Evolutionary conservation across 2,113 vertebrate species (phyloP), one percentile per base, ranked within the genome.

Genomic region (Ranitomeya imitator): DNA sequence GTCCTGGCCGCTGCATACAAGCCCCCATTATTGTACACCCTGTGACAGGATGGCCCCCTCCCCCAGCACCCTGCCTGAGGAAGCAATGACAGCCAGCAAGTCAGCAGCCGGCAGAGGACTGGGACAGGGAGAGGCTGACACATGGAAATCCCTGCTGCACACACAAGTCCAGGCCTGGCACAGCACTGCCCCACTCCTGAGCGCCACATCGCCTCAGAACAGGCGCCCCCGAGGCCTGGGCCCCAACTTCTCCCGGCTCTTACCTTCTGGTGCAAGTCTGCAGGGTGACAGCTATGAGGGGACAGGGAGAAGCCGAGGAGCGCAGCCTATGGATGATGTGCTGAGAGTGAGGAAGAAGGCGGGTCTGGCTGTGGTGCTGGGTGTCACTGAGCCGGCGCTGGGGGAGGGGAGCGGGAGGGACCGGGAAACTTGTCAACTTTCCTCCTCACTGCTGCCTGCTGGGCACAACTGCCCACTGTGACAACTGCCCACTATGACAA

Each of bases 321-420:
- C 23, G 80, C 61, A 86, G 76, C 79, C 80, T 83, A 76, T 78
- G 71, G 26, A 31, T 31, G 71, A 61, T 63, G 37, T 31, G 55
- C 86, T 61, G 86, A n/a, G 63, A 82, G 65, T 79, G 86, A 57
- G 37, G 80, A 77, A 31, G 87, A 52, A 88, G 87, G 87, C 76
- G 87, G 87, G 23, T 78, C 71, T 77, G 76, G 19, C 10, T 6
- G 18, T 52, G 77, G 19, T 15, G 59, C 69, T 61, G 87, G 54
- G 69, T 88, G 87, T 84, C 87, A 88, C 71, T 26, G 87, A 88
- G 87, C 87, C 59, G 37, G 87, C 57, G 59, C 71, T 23, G 69
- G 81, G 87, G 87, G 87, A 57, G 87, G 87, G 79, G 81, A 74
- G 79, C 81, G 86, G 86, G 87, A 85, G 87, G 87, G 87, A 88